A percentile compares a stretch with the other conserved stretches of the same genome.
Evolutionary conservation across 2,113 vertebrate species (phyloP).

Genomic region (Symphodus melops): DNA sequence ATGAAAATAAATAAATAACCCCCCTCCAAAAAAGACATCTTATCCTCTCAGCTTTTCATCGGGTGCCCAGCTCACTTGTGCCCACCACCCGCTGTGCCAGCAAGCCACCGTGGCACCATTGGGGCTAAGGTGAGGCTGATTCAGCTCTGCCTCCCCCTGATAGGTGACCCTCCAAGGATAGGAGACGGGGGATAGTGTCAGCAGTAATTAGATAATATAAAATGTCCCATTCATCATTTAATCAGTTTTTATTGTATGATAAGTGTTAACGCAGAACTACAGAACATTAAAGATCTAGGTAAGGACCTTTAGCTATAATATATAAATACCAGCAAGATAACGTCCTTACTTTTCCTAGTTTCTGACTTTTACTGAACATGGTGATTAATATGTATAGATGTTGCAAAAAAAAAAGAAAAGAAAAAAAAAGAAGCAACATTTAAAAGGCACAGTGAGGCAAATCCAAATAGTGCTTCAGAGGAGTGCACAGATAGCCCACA

Average conservation of each 20-base stretch:
- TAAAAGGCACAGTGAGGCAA: not conserved
- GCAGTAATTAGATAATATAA: not conserved
- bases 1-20: not conserved
- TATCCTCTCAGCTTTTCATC: slow-evolving; percentile 64
- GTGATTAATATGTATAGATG: not conserved
- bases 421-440: too few species aligned
- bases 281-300: not conserved
- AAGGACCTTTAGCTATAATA: not conserved
- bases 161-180: slow-evolving; percentile 41
- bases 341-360: not conserved
- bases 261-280: not conserved
- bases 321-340: not conserved
- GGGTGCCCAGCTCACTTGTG: slow-evolving; percentile 49
- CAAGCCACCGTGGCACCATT: slow-evolving; percentile 56
- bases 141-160: slow-evolving; percentile 55
- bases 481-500: not conserved
- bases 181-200: slow-evolving; percentile 5
- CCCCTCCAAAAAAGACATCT: slow-evolving; percentile 29
- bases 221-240: not conserved
- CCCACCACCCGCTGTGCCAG: slow-evolving; percentile 57
- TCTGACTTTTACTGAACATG: not conserved
- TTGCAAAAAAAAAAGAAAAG: too few species aligned
- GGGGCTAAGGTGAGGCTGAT: slow-evolving; percentile 59
- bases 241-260: not conserved
- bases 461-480: not conserved